Base-by-base conservation (phyloP, 2,888 invertebrate species). In the Heteropelma amictum region DNA sequence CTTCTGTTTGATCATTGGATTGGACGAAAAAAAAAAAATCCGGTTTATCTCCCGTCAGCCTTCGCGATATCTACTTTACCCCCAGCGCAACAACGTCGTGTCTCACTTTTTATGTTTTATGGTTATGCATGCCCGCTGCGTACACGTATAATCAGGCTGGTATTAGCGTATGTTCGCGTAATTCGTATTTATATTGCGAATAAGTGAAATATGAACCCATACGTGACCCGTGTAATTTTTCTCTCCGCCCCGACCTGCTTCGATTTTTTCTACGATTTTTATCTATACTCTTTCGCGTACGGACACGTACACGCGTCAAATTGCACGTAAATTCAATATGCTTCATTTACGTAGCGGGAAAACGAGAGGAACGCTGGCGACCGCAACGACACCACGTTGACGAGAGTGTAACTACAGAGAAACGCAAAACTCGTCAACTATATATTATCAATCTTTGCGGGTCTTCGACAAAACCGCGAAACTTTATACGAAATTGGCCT, bases 41-140 rank as follows among this genome's bases (percentile, higher is more conserved):
- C 65, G 65, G 65, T 75, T 75, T 75, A 70, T 75, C 70, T 51
- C 65, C 65, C 65, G 38, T 49, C 49, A 75, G 61, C 74, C 74
- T 74, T 74, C 74, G 54, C 45, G 28, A 56, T 60, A 53, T 73
- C 72, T 61, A 30, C 63, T 58, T 23, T 74, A 65, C 54, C 54
- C 54, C 38, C 10, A 26, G 23, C 58, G 17, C 26, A 51, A 40
- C 49, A 33, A n/a, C 42, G 19, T 45, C 56, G 49, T 63, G 65
- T 65, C 65, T 70, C 49, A 58, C 54, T 69, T 60, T 45, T 53
- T n/a, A n/a, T n/a, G n/a, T 42, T 63, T 23, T 35, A n/a, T 38
- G 26, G 12, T 33, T 51, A 53, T 49, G 38, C 10, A 23, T 28
- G n/a, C 38, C 58, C 51, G 26, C 10, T 12, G 28, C 30, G 35